Base-by-base conservation (phyloP, 2,797 vertebrate genomes). In the Scleropages formosus region DNA sequence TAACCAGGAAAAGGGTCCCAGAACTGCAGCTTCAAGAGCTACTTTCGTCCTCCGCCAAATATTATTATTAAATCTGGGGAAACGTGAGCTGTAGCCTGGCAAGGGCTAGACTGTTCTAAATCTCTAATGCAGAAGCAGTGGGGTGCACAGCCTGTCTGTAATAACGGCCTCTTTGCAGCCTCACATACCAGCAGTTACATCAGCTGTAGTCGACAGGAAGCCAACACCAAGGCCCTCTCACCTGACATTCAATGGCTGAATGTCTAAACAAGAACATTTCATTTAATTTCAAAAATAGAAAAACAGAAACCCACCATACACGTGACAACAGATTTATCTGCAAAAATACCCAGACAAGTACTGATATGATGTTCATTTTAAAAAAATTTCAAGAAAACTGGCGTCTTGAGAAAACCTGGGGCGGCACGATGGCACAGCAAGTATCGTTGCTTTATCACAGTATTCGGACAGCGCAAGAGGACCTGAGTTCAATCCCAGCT, bases 101-200 rank as follows among this genome's bases (percentile, higher is more conserved):
- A 24, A n/a, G n/a, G n/a, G n/a, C n/a, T n/a, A n/a, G 27, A 27
- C 75, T 18, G 53, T 31, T 39, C 64, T 70, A 75, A 27, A 76
- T 39, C 67, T 39, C 68, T 72, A 53, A 72, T 63, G 59, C 72
- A 68, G 51, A 64, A 61, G 46, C 27, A 51, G 15, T 60, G 59
- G 64, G 61, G 67, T 51, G 16, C n/a, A 62, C 27, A 65, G 27
- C 16, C 15, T 51, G 6, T 6, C 13, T 4, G 13, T 27, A 39
- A 65, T 77, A 12, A 49, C 12, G 51, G 27, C 31, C 10, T 49
- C 53, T 27, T 26, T 26, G 31, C 27, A 18, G 20, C 22, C 22
- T 20, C 61, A 74, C 51, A 64, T 39, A 74, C 62, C 26, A 46
- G 56, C 44, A 61, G 49, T 74, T 20, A 51, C 44, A 62, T 27